These are phyloP conservation scores for Deroptyus accipitrinus DNA, from an alignment of 2,113 vertebrate species.

Conservation along the genomic window DNA sequence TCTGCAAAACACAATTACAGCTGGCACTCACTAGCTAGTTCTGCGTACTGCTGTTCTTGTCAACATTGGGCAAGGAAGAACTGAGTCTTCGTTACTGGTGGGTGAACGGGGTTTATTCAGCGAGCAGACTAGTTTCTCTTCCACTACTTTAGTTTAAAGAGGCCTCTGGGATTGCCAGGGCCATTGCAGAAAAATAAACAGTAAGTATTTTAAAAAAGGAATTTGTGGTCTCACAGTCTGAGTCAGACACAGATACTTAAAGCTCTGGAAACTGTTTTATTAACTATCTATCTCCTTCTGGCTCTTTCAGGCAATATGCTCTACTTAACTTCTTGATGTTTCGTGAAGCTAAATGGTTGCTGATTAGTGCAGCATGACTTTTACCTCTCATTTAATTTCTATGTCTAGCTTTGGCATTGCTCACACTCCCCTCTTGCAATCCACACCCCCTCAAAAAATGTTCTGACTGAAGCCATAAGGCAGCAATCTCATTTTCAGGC, in stretches of 20 bases:
- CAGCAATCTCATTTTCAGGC: conserved; percentile 47
- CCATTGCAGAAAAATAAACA: neutral
- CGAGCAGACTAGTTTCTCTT: neutral
- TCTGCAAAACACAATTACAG: neutral
- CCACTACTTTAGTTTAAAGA: neutral
- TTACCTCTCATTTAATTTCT: conserved; percentile 25
- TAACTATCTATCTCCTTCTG: neutral
- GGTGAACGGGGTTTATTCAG: neutral
- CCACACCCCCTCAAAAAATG: conserved; percentile 54
- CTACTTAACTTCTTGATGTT: neutral
- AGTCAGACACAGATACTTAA: neutral
- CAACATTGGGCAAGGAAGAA: neutral
- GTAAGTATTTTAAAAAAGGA: neutral
- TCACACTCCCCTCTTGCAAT: neutral
- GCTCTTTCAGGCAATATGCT: neutral
- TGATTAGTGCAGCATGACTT: conserved; percentile 37
- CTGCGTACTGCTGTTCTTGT: neutral
- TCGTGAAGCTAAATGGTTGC: conserved; percentile 14
- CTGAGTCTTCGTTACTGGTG: neutral
- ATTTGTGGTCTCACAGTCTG: neutral
- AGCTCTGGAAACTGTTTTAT: neutral
- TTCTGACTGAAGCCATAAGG: conserved; percentile 70
- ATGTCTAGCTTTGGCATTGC: conserved; percentile 9
- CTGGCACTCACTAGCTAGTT: neutral
- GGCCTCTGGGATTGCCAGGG: neutral